Percentiles rank a stretch among this genome's conserved stretches.
phyloP scores from a whole-genome alignment of 2,113 vertebrate species.

The Mola mola region DNA sequence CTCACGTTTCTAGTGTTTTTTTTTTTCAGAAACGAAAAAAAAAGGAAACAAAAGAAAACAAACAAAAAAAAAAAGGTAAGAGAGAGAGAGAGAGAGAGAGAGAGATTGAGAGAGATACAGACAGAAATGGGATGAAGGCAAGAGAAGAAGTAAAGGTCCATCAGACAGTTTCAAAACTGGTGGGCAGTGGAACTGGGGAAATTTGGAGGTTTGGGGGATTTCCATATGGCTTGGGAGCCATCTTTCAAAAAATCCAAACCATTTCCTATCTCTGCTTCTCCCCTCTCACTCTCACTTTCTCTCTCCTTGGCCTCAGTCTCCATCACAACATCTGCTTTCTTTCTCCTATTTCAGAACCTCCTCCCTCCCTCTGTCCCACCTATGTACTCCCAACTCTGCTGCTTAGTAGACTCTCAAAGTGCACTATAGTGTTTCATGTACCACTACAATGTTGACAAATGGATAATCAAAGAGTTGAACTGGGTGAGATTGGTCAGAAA shows the following conservation, averaged over 20 bases:
- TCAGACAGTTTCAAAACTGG: conserved; percentile 39
- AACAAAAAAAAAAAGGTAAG: no score
- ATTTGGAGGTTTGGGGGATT: conserved; percentile 70
- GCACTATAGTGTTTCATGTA: not conserved
- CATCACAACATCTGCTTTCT: conserved; percentile 68
- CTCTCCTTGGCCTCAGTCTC: conserved; percentile 20
- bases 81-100: no score
- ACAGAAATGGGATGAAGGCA: not conserved
- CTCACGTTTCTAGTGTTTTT: conserved; percentile 34
- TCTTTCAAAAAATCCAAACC: conserved; percentile 77
- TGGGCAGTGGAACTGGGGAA: conserved; percentile 30
- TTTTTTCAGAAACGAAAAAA: conserved; percentile 30
- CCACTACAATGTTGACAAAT: not conserved
- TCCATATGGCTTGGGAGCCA: conserved; percentile 66
- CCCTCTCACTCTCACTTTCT: conserved; percentile 5
- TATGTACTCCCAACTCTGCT: conserved; percentile 3
- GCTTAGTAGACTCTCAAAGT: not conserved
- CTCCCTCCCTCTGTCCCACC: conserved; percentile 13
- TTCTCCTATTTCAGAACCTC: conserved; percentile 40
- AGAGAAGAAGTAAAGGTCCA: conserved; percentile 25
- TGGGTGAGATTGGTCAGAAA: conserved; percentile 13
- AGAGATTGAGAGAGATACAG: no score
- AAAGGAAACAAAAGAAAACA: conserved; percentile 44
- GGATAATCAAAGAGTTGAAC: conserved; percentile 9
- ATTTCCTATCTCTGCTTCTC: conserved; percentile 72